A percentile compares a stretch with the other conserved stretches of the same genome.
phyloP scores from a whole-genome alignment of 2,113 vertebrate genomes.

The Parus major region DNA sequence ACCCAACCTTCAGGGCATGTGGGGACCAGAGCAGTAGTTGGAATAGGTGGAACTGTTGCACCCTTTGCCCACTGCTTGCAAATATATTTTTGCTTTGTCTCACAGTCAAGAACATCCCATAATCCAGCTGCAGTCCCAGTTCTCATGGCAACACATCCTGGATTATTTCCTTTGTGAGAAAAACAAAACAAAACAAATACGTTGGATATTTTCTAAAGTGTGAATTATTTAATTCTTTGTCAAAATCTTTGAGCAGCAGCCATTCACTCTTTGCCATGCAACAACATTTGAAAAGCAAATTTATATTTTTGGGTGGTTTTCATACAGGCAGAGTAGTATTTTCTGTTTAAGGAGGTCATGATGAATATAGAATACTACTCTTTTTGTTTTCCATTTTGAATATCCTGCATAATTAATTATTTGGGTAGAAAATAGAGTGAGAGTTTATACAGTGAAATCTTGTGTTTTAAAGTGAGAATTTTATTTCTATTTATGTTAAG shows the following conservation, averaged over 20 bases:
- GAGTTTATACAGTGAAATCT: not conserved
- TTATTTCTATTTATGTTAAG: not conserved
- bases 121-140: slow-evolving; percentile 87
- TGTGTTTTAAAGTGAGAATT: not conserved
- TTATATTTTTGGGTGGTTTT: not conserved
- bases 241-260: not conserved
- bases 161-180: slow-evolving; percentile 73
- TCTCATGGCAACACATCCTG: slow-evolving; percentile 88
- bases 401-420: not conserved
- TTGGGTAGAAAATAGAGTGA: not conserved
- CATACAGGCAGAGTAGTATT: not conserved
- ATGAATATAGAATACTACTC: not conserved
- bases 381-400: not conserved
- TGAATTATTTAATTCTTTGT: not conserved
- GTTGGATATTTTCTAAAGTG: not conserved
- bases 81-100: slow-evolving; percentile 86
- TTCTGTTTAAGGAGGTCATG: not conserved
- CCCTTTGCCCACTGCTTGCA: slow-evolving; percentile 86
- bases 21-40: slow-evolving; percentile 73
- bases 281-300: not conserved
- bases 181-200: not conserved
- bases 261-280: not conserved
- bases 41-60: slow-evolving; percentile 70
- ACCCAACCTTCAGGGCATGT: slow-evolving; percentile 81
- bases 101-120: slow-evolving; percentile 88